Evolutionary conservation across 2,797 vertebrate species (phyloP), one percentile per base, ranked within the genome.

Genomic region (Acanthiza pusilla): DNA sequence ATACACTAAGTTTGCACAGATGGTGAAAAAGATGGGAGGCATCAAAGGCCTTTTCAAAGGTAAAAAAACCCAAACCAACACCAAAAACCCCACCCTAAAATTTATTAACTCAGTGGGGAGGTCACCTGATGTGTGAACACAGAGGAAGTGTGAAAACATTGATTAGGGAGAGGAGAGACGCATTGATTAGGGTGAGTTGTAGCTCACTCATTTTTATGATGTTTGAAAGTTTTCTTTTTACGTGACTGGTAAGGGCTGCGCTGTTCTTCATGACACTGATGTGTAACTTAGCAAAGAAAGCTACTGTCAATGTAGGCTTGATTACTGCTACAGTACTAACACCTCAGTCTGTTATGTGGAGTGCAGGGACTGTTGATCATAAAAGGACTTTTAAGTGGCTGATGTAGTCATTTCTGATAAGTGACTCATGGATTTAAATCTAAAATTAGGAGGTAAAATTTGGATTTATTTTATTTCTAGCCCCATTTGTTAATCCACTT

Each of bases 21-120:
- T 99, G 99, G 99, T 99, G 45, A 99, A 99, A 97, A 99, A 99
- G 98, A 99, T 99, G 99, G 99, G 99, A 34, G 99, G 99, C 82
- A 99, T 99, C 97, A 99, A 99, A 96, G 99, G 99, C 16, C 98
- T 99, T 68, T 99, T 99, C 94, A 99, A 99, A 99, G 99, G 99
- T 99, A 97, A 90, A 90, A 13, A 45, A 27, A 1, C 19, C 25
- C 65, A 42, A 70, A 60, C 12, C 12, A 78, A 30, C 30, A 25
- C 11, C 9, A n/a, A 36, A 57, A 57, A 45, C 6, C 13, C 19
- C 29, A 30, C 29, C 3, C 15, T 61, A 51, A 70, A 45, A 19
- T 11, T 57, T 34, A 23, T 72, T 68, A 67, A 50, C 9, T 80
- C 7, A 7, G 7, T 19, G 10, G 12, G 26, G 30, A 57, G 43